Evolutionary conservation across 2,797 vertebrate species (phyloP), one percentile per base, ranked within the genome.

Genomic region (Macroramphosus scolopax): DNA sequence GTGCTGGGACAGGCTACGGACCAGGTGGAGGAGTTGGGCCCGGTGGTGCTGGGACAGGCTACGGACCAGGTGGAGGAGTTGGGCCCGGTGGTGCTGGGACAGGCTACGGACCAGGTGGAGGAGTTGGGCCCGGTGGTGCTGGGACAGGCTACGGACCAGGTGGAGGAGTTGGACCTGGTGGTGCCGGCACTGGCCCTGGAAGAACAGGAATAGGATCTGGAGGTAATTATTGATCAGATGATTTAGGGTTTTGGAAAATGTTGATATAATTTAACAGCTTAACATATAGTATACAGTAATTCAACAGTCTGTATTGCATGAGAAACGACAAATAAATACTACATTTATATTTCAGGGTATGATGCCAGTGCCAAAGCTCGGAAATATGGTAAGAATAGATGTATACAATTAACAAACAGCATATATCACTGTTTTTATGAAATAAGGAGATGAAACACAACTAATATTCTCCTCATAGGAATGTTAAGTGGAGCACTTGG

Each of bases 291-390:
- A 14, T 7, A 5, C 17, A 17, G 3, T 39, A 36, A n/a, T 29
- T 32, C 0, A 0, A 58, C 20, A 11, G 5, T 17, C 1, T 46
- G 6, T 45, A 5, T 10, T 48, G 2, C 15, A 38, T 20, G 26
- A 37, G 2, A 12, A 42, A 51, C 39, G 2, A 29, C 15, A 51
- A 24, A 47, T 32, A 0, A n/a, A 17, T 52, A 24, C 0, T 32
- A 3, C 20, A 8, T 65, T 39, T 53, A 5, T 48, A 28, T 78
- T 83, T 56, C 61, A 88, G 87, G 70, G 8, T 87, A 87, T 61
- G 83, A 85, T 52, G 64, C 82, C 35, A 71, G 13, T 22, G 87
- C 88, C 26, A 89, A 88, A 76, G 87, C 87, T 50, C 86, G 81
- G 36, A 89, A 89, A 88, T 88, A 88, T 70, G 85, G 85, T 86